phyloP scores from a whole-genome alignment of 1,140 invertebrate genomes.

The Hyles euphorbiae region DNA sequence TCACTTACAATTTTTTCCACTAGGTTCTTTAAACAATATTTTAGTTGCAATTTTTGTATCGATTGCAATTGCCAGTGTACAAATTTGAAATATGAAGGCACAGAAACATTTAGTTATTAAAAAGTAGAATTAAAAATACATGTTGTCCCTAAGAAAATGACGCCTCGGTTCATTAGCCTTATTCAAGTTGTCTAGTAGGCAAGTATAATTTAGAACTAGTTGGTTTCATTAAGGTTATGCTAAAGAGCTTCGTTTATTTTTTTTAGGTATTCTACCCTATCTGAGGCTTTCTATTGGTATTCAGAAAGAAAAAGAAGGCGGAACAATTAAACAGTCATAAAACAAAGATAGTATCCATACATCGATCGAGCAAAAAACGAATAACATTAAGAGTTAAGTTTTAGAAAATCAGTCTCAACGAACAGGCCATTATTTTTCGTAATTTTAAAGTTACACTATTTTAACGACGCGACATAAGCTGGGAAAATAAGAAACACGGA shows the following conservation, averaged over 20 bases:
- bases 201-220: too few relatives aligned
- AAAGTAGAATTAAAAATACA: not conserved
- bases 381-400: constrained; percentile 60
- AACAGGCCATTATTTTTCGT: constrained; percentile 73
- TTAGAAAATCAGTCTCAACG: constrained; percentile 76
- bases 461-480: not conserved
- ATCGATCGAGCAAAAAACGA: constrained; percentile 29
- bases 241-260: too few relatives aligned
- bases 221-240: too few relatives aligned
- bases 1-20: too few relatives aligned
- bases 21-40: too few relatives aligned
- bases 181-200: too few relatives aligned
- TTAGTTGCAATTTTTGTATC: too few relatives aligned
- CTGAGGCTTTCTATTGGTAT: not conserved
- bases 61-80: too few relatives aligned
- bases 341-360: constrained; percentile 16
- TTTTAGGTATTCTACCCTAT: too few relatives aligned
- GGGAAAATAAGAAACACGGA: too few relatives aligned
- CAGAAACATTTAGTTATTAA: constrained; percentile 11
- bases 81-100: constrained; percentile 11
- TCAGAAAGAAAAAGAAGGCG: constrained; percentile 14
- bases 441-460: constrained; percentile 32
- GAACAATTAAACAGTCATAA: not conserved
- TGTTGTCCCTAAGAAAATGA: not conserved
- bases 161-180: not conserved